These are phyloP conservation scores for Hippasteria phrygiana DNA, from an alignment of 53 echinoderm and acorn worm species.

Conservation along the genomic window DNA sequence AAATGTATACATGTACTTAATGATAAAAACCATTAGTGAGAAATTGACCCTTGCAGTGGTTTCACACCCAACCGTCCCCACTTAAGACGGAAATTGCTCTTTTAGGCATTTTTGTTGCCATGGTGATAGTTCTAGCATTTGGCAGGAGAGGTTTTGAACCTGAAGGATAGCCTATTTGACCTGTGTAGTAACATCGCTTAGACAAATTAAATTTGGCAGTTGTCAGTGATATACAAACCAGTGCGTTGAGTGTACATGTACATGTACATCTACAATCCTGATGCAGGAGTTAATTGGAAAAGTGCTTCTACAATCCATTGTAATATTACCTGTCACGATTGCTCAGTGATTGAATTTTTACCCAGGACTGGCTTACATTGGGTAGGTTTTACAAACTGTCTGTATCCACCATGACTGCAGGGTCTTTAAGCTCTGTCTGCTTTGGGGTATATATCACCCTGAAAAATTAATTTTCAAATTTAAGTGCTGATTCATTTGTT, in stretches of 20 bases:
- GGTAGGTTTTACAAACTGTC: no score
- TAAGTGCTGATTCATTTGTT: no score
- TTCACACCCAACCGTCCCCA: not conserved
- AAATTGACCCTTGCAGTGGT: not conserved
- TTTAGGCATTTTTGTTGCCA: conserved; percentile 3
- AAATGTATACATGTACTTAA: not conserved
- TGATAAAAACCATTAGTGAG: not conserved
- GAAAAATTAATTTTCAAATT: no score
- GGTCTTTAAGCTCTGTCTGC: no score
- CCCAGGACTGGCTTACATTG: no score
- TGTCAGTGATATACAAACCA: not conserved
- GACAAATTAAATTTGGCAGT: conserved; percentile 4
- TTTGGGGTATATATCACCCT: no score
- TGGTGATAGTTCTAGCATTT: not conserved
- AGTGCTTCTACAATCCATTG: not conserved
- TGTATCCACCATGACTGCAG: no score
- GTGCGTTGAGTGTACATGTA: conserved; percentile 5
- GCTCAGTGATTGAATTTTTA: not conserved
- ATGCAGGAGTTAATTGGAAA: not conserved
- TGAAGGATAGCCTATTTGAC: not conserved
- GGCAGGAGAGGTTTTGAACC: no score
- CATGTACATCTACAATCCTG: not conserved
- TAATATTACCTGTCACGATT: not conserved
- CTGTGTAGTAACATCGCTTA: not conserved
- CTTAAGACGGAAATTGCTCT: conserved; percentile 4